These are phyloP conservation scores for Incurvaria masculella DNA, from an alignment of 2,888 invertebrate genomes.

Conservation along the genomic window DNA sequence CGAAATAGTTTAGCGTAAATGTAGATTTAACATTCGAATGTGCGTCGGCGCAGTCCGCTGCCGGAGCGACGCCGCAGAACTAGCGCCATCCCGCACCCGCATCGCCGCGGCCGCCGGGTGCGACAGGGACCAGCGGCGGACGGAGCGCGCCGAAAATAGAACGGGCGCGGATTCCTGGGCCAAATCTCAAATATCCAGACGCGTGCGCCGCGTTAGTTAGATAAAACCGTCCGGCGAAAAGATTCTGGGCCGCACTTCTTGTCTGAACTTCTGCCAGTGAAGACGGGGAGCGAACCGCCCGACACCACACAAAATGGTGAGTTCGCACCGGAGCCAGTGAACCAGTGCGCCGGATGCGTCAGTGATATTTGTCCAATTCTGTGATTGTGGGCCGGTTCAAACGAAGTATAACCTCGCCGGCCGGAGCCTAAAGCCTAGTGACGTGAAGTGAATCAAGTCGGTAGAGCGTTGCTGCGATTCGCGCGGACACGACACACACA, in stretches of 20 bases:
- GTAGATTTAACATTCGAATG: constrained; percentile 47
- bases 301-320: constrained; percentile 69
- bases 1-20: constrained; percentile 54
- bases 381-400: not conserved
- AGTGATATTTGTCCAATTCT: not conserved
- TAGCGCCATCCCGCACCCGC: constrained; percentile 34
- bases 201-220: constrained; percentile 69
- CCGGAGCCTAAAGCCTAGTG: not conserved
- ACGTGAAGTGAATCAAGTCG: not conserved
- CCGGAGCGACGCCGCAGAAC: constrained; percentile 25
- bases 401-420: not conserved
- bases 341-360: not conserved
- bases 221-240: constrained; percentile 69
- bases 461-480: no score
- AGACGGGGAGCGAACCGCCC: constrained; percentile 62
- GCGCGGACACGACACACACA: not conserved
- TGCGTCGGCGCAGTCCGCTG: constrained; percentile 28
- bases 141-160: constrained; percentile 51
- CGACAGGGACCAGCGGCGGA: constrained; percentile 33
- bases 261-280: constrained; percentile 72
- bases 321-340: constrained; percentile 22
- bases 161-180: constrained; percentile 56
- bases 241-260: constrained; percentile 73
- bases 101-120: constrained; percentile 20
- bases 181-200: constrained; percentile 62